phyloP scores from a whole-genome alignment of 2,113 vertebrate genomes.

The Hyperoodon ampullatus region DNA sequence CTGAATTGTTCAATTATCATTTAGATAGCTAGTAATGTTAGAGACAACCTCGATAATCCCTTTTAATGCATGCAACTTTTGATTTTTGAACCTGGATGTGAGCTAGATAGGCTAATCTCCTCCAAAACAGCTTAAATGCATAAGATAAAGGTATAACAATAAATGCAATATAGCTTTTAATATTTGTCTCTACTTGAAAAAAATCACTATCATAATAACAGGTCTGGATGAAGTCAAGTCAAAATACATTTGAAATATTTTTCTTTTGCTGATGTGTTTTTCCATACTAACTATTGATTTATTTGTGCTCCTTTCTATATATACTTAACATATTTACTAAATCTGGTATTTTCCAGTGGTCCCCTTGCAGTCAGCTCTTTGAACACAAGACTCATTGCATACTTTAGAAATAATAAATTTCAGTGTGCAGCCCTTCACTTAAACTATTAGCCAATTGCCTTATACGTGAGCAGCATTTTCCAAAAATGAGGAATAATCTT shows the following conservation, averaged over 20 bases:
- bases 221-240: background rate
- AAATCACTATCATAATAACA: background rate
- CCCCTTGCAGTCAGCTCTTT: slow-evolving; percentile 83
- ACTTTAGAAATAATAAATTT: slow-evolving; percentile 84
- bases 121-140: background rate
- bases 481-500: slow-evolving; percentile 28
- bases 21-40: background rate
- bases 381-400: slow-evolving; percentile 67
- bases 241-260: slow-evolving; percentile 36
- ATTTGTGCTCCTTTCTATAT: slow-evolving; percentile 61
- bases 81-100: background rate
- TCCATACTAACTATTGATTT: slow-evolving; percentile 81
- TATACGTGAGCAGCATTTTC: slow-evolving; percentile 57
- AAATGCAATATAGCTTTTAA: background rate
- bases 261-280: slow-evolving; percentile 78
- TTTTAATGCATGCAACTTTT: background rate
- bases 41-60: background rate
- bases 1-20: background rate
- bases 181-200: background rate
- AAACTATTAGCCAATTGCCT: slow-evolving; percentile 63
- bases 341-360: slow-evolving; percentile 80
- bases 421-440: slow-evolving; percentile 78
- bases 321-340: slow-evolving; percentile 77
- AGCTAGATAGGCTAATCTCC: background rate
- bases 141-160: background rate